These are phyloP conservation scores for Lithobates sylvaticus DNA, from an alignment of 2,797 vertebrate species.

Conservation along the genomic window DNA sequence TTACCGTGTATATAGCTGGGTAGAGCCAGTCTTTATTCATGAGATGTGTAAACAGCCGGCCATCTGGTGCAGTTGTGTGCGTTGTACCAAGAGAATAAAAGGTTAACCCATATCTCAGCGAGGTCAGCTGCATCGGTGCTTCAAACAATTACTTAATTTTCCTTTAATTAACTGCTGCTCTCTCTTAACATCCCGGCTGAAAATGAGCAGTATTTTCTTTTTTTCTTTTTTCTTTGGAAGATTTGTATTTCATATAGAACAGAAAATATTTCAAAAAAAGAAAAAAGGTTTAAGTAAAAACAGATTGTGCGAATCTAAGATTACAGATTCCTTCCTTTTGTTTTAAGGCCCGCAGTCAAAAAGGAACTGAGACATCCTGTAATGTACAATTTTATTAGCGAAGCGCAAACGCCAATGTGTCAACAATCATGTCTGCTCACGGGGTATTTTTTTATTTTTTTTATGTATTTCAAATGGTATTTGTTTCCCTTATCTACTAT, in stretches of 20 bases:
- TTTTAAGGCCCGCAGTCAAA: not conserved
- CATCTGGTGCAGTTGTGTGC: slow-evolving; percentile 25
- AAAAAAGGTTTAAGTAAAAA: slow-evolving; percentile 4
- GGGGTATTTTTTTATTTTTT: not conserved
- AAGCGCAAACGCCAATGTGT: not conserved
- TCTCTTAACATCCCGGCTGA: slow-evolving; percentile 2
- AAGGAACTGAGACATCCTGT: slow-evolving; percentile 33
- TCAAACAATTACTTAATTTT: slow-evolving; percentile 29
- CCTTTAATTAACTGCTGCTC: slow-evolving; percentile 27
- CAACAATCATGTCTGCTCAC: slow-evolving; percentile 3
- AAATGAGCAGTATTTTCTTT: not conserved
- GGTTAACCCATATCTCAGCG: slow-evolving; percentile 27
- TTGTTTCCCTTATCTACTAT: too few relatives aligned
- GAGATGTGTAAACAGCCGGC: slow-evolving; percentile 25
- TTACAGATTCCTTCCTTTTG: slow-evolving; percentile 13
- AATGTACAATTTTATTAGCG: not conserved
- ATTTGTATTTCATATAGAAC: not conserved
- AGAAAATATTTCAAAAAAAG: not conserved
- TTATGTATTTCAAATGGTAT: not conserved
- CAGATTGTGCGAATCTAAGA: slow-evolving; percentile 2
- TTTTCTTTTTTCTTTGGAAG: too few relatives aligned
- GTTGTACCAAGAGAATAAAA: slow-evolving; percentile 17
- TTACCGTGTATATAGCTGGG: slow-evolving; percentile 11
- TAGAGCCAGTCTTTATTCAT: slow-evolving; percentile 16
- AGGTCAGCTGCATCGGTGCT: slow-evolving; percentile 4